Base-by-base conservation (phyloP, 2,113 vertebrate genomes). In the Dipodomys ordii region DNA sequence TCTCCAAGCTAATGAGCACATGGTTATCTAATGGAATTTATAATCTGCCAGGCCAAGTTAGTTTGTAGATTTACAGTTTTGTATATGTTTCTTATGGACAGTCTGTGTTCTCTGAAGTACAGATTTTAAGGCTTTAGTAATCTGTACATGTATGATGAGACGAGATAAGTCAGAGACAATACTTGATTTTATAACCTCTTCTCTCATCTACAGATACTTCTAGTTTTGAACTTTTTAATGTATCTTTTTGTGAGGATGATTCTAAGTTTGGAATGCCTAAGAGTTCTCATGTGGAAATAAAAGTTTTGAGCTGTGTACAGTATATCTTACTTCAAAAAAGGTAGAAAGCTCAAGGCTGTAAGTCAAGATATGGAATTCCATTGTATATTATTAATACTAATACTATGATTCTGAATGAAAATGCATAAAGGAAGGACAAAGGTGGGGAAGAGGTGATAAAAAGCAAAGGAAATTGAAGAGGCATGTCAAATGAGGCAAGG, bases 281-380 rank as follows among this genome's bases (percentile, higher is more conserved):
- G 62, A 82, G 30, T 32, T 76, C 6, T 30, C 19, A 20, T 11
- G 35, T 27, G 22, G 27, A 94, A 88, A 62, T 67, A 46, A 74
- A 91, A 76, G 19, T 19, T 81, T 9, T 2, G 28, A 83, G 27
- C 20, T 57, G 72, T 18, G 76, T 77, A 83, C 10, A 23, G 65
- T 3, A 64, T 16, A 5, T 83, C 39, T 68, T 74, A 91, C 12
- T 64, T 87, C 46, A 79, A 64, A 60, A 92, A 92, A 92, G 71
- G 27, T 30, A 77, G 1, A 46, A 92, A 86, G 68, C 49, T 32
- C 8, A 69, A 87, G 69, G 32, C 27, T 80, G 13, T 65, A 91
- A 87, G 67, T 20, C 73, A 81, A 92, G 28, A 78, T n/a, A 30
- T 71, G 49, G 27, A 69, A 91, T 80, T 83, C 39, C 84, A 89